phyloP scores from a whole-genome alignment of 2,113 vertebrate species.

The Gymnarchus niloticus region DNA sequence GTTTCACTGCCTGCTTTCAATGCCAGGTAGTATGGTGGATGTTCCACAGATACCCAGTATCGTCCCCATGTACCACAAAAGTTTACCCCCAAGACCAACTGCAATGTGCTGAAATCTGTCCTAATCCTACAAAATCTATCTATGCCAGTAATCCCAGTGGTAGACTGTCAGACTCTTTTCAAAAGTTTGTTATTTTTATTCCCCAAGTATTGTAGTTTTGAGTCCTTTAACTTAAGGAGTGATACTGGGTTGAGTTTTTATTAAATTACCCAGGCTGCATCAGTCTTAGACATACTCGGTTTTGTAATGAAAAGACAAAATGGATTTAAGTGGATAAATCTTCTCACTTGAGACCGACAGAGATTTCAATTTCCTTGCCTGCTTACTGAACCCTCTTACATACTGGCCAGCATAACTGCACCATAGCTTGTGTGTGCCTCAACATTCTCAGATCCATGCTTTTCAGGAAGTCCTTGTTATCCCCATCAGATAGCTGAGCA shows the following conservation, averaged over 20 bases:
- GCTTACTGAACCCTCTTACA: slow-evolving; percentile 53
- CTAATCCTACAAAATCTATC: slow-evolving; percentile 34
- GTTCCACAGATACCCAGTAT: neutral
- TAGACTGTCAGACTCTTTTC: slow-evolving; percentile 10
- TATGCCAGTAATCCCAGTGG: neutral
- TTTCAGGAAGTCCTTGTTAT: neutral
- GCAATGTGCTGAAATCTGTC: neutral
- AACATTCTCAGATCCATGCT: neutral
- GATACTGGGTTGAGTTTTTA: slow-evolving; percentile 56
- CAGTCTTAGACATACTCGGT: neutral
- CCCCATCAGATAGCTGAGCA: slow-evolving; percentile 30
- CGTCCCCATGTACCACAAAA: slow-evolving; percentile 23
- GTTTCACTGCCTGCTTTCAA: slow-evolving; percentile 38
- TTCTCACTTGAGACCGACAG: slow-evolving; percentile 46
- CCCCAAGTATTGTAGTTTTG: slow-evolving; percentile 39
- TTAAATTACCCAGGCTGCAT: slow-evolving; percentile 49
- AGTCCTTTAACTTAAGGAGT: slow-evolving; percentile 60
- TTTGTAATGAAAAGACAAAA: slow-evolving; percentile 55
- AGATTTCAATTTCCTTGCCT: slow-evolving; percentile 59
- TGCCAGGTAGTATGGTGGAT: neutral
- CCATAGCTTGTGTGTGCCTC: neutral
- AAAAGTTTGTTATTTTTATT: slow-evolving; percentile 18
- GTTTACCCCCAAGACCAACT: neutral
- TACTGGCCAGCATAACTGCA: slow-evolving; percentile 46
- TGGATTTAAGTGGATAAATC: slow-evolving; percentile 57